A percentile compares a stretch with the other conserved stretches of the same genome.
These are phyloP conservation scores for Machaerirhynchus nigripectus DNA, from an alignment of 2,113 vertebrate species.

Conservation along the genomic window DNA sequence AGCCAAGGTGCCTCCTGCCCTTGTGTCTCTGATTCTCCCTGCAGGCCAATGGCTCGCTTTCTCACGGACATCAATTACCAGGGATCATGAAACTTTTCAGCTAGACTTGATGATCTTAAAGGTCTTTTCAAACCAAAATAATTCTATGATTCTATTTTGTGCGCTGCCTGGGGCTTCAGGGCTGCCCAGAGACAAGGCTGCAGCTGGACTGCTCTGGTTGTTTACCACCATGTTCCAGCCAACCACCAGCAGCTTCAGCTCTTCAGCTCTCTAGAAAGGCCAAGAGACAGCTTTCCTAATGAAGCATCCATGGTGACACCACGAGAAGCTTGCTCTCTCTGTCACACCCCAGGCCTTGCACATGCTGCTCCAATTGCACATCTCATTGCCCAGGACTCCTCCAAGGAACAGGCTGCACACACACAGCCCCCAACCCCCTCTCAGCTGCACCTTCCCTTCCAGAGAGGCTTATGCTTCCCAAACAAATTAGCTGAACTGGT, in stretches of 20 bases:
- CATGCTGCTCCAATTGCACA: not conserved
- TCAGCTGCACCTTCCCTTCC: not conserved
- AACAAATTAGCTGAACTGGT: not conserved
- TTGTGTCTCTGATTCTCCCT: not conserved
- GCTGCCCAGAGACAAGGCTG: not conserved
- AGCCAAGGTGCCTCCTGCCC: not conserved
- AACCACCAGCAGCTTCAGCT: not conserved
- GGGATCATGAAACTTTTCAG: not conserved
- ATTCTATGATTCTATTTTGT: not conserved
- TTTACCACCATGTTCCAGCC: not conserved
- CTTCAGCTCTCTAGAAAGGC: not conserved
- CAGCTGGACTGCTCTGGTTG: not conserved
- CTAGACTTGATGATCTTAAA: not conserved
- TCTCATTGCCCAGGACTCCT: not conserved
- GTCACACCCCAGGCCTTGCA: not conserved
- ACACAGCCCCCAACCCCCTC: accelerated
- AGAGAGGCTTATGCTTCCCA: not conserved
- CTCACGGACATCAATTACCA: not conserved
- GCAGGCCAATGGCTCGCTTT: not conserved
- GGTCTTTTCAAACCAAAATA: not conserved
- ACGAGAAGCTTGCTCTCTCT: not conserved
- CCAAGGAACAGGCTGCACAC: not conserved
- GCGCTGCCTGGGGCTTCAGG: not conserved
- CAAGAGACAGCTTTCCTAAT: not conserved
- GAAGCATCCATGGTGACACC: not conserved